phyloP scores from a whole-genome alignment of 2,797 vertebrate genomes.

The Apogon talboti region DNA sequence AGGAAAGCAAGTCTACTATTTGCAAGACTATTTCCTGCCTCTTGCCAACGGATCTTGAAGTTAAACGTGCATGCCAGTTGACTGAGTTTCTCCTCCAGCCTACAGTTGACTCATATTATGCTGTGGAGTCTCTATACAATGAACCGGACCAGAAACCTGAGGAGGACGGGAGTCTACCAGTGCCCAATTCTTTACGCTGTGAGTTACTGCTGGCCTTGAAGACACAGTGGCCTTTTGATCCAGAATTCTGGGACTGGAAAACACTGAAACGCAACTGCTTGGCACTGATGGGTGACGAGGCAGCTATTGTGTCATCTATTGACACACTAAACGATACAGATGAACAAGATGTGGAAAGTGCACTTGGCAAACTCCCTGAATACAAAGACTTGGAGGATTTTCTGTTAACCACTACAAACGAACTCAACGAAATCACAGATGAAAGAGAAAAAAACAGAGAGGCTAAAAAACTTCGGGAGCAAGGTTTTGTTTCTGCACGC shows the following conservation, averaged over 20 bases:
- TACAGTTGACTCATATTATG: slow-evolving; percentile 97
- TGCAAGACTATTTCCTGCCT: slow-evolving; percentile 99
- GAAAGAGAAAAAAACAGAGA: slow-evolving; percentile 95
- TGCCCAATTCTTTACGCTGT: slow-evolving; percentile 98
- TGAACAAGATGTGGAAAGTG: slow-evolving; percentile 90
- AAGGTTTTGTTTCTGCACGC: slow-evolving; percentile 96
- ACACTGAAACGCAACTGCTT: slow-evolving; percentile 98
- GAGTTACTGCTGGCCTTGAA: slow-evolving; percentile 99
- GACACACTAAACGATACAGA: slow-evolving; percentile 97
- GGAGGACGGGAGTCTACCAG: slow-evolving; percentile 95
- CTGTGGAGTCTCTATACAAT: slow-evolving; percentile 98
- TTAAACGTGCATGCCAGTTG: slow-evolving; percentile 98
- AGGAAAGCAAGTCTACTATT: slow-evolving; percentile 96
- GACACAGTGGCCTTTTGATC: slow-evolving; percentile 99
- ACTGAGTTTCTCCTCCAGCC: slow-evolving; percentile 98
- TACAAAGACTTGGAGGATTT: slow-evolving; percentile 89
- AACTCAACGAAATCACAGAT: slow-evolving; percentile 88
- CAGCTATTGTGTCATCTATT: slow-evolving; percentile 96
- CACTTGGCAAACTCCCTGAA: slow-evolving; percentile 88
- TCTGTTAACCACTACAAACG: slow-evolving; percentile 88
- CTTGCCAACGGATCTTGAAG: slow-evolving; percentile 96
- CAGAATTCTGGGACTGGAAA: slow-evolving; percentile 99
- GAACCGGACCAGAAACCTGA: slow-evolving; percentile 99
- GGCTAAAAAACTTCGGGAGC: slow-evolving; percentile 94
- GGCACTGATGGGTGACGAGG: slow-evolving; percentile 98